Conservation (phyloP, 2,888 invertebrate species). For the Ectobius pallidus region DNA sequence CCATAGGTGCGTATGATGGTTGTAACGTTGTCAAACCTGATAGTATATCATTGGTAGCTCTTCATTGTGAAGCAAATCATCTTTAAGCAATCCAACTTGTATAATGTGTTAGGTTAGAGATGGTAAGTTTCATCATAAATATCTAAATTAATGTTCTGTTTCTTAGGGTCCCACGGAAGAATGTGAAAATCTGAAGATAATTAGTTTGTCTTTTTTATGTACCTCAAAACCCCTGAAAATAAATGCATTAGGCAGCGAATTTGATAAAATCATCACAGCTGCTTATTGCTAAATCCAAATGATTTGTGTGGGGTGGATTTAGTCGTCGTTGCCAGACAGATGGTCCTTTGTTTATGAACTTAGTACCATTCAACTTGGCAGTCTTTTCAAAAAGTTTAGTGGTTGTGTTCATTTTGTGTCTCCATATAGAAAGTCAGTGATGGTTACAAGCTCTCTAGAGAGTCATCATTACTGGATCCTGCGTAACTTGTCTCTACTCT, state of each 20-base stretch:
- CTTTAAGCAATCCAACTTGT: slow-evolving; percentile 16
- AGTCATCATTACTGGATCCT: not conserved
- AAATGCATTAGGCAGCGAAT: not conserved
- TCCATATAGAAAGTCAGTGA: not conserved
- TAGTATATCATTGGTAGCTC: not conserved
- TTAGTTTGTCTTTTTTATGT: not conserved
- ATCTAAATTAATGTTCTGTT: slow-evolving; percentile 7
- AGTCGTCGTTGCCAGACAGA: slow-evolving; percentile 20
- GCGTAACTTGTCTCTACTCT: not conserved
- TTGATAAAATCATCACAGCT: not conserved
- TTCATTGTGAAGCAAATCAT: not conserved
- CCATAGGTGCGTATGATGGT: slow-evolving; percentile 15
- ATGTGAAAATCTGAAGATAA: not conserved
- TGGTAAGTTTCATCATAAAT: slow-evolving; percentile 12
- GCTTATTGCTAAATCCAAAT: not conserved
- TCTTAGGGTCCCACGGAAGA: not conserved
- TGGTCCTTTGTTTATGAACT: slow-evolving; percentile 13
- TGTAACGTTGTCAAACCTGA: slow-evolving; percentile 7
- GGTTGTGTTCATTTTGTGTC: not conserved
- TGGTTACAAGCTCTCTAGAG: not conserved
- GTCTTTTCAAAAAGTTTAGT: not conserved
- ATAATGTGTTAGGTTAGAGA: slow-evolving; percentile 1
- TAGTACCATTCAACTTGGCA: slow-evolving; percentile 21
- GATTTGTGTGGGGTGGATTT: not conserved
- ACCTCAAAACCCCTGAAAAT: not conserved